Evolutionary conservation across 2,888 invertebrate genomes (phyloP).

Genomic region (Andrena dorsata): DNA sequence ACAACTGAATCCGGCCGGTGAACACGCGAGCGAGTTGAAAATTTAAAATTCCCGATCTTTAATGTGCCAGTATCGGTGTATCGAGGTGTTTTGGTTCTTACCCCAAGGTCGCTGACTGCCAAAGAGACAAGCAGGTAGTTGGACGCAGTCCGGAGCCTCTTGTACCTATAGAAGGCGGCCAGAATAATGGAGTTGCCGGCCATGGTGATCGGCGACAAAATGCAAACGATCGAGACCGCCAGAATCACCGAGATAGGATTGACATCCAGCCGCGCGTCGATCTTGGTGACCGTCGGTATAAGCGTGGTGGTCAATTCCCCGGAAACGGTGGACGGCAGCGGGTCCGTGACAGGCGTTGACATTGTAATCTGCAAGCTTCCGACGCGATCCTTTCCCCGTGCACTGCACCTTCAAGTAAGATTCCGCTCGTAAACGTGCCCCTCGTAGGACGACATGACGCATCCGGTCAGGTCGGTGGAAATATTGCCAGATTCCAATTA

Average conservation of each 20-base stretch:
- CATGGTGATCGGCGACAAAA: slow-evolving; percentile 87
- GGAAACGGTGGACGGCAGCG: slow-evolving; percentile 73
- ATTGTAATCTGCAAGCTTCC: slow-evolving; percentile 69
- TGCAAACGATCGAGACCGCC: slow-evolving; percentile 86
- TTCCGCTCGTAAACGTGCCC: slow-evolving; percentile 59
- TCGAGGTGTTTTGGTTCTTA: slow-evolving; percentile 75
- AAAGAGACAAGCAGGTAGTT: slow-evolving; percentile 88
- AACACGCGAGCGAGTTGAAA: too few species aligned
- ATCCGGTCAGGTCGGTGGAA: slow-evolving; percentile 16
- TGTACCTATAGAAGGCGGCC: slow-evolving; percentile 87
- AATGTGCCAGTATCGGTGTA: too few species aligned
- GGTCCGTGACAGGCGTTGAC: slow-evolving; percentile 78
- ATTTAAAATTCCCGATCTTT: too few species aligned
- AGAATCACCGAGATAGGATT: slow-evolving; percentile 85
- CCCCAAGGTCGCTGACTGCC: slow-evolving; percentile 87
- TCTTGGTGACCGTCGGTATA: slow-evolving; percentile 78
- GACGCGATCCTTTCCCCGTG: slow-evolving; percentile 24
- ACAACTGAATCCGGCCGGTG: too few species aligned
- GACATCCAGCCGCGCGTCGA: slow-evolving; percentile 78
- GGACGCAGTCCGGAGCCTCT: slow-evolving; percentile 88
- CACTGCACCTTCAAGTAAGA: slow-evolving; percentile 56
- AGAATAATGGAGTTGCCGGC: slow-evolving; percentile 87
- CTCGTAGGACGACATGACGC: slow-evolving; percentile 61
- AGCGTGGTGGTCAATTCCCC: slow-evolving; percentile 78
- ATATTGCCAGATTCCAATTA: neutral